These are phyloP conservation scores for Porites divaricata DNA, from an alignment of 92 coral and sea anemone genomes.

Conservation along the genomic window DNA sequence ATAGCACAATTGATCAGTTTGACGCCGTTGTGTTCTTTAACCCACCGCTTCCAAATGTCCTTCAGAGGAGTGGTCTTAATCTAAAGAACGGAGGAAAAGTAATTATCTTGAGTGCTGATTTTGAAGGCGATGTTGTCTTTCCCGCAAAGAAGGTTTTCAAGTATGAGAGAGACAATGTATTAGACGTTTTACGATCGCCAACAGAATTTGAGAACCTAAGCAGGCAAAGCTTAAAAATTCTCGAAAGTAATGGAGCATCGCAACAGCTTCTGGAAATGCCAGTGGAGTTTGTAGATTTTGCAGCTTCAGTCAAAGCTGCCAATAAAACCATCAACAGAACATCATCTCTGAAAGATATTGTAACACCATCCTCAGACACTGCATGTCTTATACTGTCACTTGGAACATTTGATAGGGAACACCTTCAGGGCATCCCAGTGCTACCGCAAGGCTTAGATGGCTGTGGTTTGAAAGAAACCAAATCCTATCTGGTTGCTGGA, in stretches of 20 bases:
- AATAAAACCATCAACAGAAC: not conserved
- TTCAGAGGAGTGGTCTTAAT: slow-evolving; percentile 24
- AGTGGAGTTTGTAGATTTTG: not conserved
- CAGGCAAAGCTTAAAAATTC: slow-evolving; percentile 30
- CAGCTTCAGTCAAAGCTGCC: not conserved
- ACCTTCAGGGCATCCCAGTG: slow-evolving; percentile 1
- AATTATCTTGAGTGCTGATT: slow-evolving; percentile 6
- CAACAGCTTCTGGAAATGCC: slow-evolving; percentile 36
- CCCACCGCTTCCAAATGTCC: slow-evolving; percentile 21
- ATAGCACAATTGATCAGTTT: not conserved
- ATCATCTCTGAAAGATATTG: not conserved
- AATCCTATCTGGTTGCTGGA: slow-evolving; percentile 80
- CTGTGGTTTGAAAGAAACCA: slow-evolving; percentile 56
- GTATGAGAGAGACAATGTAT: slow-evolving; percentile 25
- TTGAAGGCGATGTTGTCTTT: slow-evolving; percentile 26
- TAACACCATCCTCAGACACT: not conserved
- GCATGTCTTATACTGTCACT: slow-evolving; percentile 2
- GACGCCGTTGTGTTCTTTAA: slow-evolving; percentile 49
- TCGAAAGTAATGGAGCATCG: slow-evolving; percentile 30
- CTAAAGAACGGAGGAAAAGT: slow-evolving; percentile 50
- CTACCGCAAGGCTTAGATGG: slow-evolving; percentile 65
- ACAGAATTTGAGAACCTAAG: slow-evolving; percentile 41
- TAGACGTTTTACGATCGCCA: slow-evolving; percentile 25
- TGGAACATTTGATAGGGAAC: not conserved
- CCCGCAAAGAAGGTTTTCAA: slow-evolving; percentile 11